A percentile compares a stretch with the other conserved stretches of the same genome.
Evolutionary conservation across 2,888 invertebrate genomes (phyloP).

Genomic region (Nematopogon swammerdamellus): DNA sequence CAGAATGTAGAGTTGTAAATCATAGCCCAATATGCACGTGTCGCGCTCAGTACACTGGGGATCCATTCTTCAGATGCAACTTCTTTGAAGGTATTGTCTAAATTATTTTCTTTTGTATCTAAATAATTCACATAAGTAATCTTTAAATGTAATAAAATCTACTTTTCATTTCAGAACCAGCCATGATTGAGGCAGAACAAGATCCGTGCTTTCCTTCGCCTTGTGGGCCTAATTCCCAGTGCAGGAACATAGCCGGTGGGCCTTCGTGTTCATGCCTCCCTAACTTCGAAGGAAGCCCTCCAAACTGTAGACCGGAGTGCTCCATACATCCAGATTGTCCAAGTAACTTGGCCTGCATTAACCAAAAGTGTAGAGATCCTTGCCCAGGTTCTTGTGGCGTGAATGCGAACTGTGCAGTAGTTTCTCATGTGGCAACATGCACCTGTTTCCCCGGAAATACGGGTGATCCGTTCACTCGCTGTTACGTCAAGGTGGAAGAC

Average conservation of each 20-base stretch:
- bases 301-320: slow-evolving; percentile 67
- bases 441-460: slow-evolving; percentile 55
- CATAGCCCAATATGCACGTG: slow-evolving; percentile 72
- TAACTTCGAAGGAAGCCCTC: slow-evolving; percentile 62
- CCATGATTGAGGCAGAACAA: slow-evolving; percentile 25
- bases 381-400: slow-evolving; percentile 69
- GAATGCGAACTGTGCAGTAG: slow-evolving; percentile 55
- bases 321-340: slow-evolving; percentile 65
- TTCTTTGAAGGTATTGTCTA: slow-evolving; percentile 33
- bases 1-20: slow-evolving; percentile 68
- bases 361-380: slow-evolving; percentile 63
- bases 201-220: slow-evolving; percentile 68
- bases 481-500: slow-evolving; percentile 22
- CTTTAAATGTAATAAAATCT: no score
- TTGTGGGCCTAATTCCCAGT: slow-evolving; percentile 63
- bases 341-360: slow-evolving; percentile 64
- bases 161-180: slow-evolving; percentile 23
- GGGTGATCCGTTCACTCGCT: slow-evolving; percentile 62
- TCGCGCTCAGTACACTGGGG: slow-evolving; percentile 54
- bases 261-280: slow-evolving; percentile 62
- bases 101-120: background rate
- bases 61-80: slow-evolving; percentile 65
- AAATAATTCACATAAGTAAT: no score
- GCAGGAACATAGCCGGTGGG: slow-evolving; percentile 50
- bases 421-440: slow-evolving; percentile 62